Base-by-base conservation (phyloP, 2,888 invertebrate species). In the Volucella inflata region DNA sequence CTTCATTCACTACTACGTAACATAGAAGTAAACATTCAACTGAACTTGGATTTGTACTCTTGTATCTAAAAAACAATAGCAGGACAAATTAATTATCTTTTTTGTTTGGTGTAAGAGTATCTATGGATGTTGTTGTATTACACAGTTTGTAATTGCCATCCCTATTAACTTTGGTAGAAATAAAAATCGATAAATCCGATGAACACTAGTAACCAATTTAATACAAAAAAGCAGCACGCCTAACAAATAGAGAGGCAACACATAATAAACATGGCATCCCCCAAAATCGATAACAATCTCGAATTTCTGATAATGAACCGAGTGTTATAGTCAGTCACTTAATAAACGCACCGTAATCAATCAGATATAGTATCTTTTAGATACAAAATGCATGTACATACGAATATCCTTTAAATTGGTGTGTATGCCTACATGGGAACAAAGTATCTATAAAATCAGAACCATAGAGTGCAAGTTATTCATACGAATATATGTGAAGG, bases 71-170 rank as follows among this genome's bases (percentile, higher is more conserved):
- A 65, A 64, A 78, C 68, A 72, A 83, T 72, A 78, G 77, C 60
- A 71, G 77, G 65, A 78, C 68, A 72, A 83, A 83, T 83, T 83
- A 83, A 83, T 83, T 83, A 78, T 78, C 67, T 57, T 50, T 55
- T 62, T 50, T 67, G 8, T 48, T 3, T 10, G 8, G 10, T 48
- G 16, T 21, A 60, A n/a, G 40, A 21, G 21, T 21, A 30, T 30
- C 59, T 40, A 36, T 40, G 8, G 8, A 38, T 62, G 68, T 17
- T 48, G 36, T 44, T 60, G 60, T 67, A 71, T 67, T 74, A 74
- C 68, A 83, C 16, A 51, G 36, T 62, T 51, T 57, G 50, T 70
- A 64, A 64, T 72, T 67, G 71, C 42, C 30, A 64, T 72, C 21
- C n/a, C n/a, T 11, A 40, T 9, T 42, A 64, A 21, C 40, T 67